These are phyloP conservation scores for Cataglyphis hispanica DNA, from an alignment of 1,140 invertebrate genomes.

Conservation along the genomic window DNA sequence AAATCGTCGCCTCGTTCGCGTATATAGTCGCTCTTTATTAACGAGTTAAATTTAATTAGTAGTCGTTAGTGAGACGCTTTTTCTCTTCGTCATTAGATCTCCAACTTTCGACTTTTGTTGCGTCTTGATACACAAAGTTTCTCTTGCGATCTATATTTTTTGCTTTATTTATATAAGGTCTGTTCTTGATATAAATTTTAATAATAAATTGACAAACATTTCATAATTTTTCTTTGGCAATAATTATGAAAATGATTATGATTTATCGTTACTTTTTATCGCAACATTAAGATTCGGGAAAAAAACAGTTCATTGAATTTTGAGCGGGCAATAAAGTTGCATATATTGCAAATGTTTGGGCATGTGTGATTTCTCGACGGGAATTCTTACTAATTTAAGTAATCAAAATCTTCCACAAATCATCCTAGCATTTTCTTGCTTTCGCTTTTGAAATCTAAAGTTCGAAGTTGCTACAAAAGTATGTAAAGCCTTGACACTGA, in stretches of 20 bases:
- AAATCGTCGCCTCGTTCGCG: not conserved
- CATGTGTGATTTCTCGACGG: not conserved
- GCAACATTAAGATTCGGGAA: not conserved
- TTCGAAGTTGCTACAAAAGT: conserved; percentile 22
- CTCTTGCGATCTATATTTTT: not conserved
- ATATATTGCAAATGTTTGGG: not conserved
- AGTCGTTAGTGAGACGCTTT: not conserved
- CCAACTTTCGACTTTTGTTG: not conserved
- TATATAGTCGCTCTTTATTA: not conserved
- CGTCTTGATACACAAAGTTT: not conserved
- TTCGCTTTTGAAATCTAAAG: not conserved
- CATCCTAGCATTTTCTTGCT: not conserved
- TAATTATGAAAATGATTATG: not conserved
- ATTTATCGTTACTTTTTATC: not conserved
- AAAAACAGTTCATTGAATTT: not conserved
- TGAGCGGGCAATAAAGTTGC: not conserved
- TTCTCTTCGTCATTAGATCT: not conserved
- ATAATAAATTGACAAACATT: not conserved
- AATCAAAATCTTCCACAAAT: not conserved
- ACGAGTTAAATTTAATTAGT: conserved; percentile 31
- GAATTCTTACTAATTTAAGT: not conserved
- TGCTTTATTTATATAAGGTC: not conserved
- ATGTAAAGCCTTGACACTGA: conserved; percentile 41
- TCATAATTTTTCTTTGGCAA: not conserved
- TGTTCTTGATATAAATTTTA: not conserved